Evolutionary conservation across 2,113 vertebrate species (phyloP).

Genomic region (Dermatemys mawii): DNA sequence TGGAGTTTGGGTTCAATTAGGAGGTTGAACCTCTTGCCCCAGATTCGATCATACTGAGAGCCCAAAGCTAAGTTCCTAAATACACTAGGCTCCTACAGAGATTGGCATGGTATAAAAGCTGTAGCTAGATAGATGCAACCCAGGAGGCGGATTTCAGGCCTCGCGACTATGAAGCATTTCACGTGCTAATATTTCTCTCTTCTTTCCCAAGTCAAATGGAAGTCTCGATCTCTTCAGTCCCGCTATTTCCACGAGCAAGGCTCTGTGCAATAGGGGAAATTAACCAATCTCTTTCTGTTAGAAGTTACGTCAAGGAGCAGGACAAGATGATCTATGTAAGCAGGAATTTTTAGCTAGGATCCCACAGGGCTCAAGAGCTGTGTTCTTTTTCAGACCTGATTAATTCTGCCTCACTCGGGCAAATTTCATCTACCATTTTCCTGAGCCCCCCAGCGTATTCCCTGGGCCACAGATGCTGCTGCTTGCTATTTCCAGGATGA

Average conservation of each 20-base stretch:
- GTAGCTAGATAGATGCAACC: slow-evolving; percentile 29
- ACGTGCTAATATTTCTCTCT: slow-evolving; percentile 65
- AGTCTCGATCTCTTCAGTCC: slow-evolving; percentile 69
- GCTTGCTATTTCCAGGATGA: slow-evolving; percentile 58
- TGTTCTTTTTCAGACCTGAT: slow-evolving; percentile 66
- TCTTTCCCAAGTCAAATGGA: slow-evolving; percentile 67
- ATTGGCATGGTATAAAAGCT: slow-evolving; percentile 41
- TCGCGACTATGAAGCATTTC: slow-evolving; percentile 57
- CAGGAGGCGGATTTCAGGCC: slow-evolving; percentile 34
- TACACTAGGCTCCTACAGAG: slow-evolving; percentile 28
- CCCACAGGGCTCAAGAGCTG: slow-evolving; percentile 10
- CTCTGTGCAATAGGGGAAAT: slow-evolving; percentile 50
- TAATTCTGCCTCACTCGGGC: slow-evolving; percentile 67
- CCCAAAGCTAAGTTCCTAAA: too few species aligned
- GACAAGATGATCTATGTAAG: slow-evolving; percentile 22
- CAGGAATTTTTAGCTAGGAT: slow-evolving; percentile 68
- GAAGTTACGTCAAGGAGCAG: slow-evolving; percentile 58
- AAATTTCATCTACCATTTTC: slow-evolving; percentile 62
- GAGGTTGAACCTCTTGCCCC: neutral
- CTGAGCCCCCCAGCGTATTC: slow-evolving; percentile 50
- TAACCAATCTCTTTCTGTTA: slow-evolving; percentile 63
- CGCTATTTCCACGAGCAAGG: slow-evolving; percentile 67
- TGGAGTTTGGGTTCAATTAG: neutral
- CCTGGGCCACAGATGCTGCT: slow-evolving; percentile 61
- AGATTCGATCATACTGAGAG: neutral